Percentiles rank a stretch among this genome's conserved stretches.
These are phyloP conservation scores for Entosphenus tridentatus DNA, from an alignment of 2,113 vertebrate species.

Conservation along the genomic window DNA sequence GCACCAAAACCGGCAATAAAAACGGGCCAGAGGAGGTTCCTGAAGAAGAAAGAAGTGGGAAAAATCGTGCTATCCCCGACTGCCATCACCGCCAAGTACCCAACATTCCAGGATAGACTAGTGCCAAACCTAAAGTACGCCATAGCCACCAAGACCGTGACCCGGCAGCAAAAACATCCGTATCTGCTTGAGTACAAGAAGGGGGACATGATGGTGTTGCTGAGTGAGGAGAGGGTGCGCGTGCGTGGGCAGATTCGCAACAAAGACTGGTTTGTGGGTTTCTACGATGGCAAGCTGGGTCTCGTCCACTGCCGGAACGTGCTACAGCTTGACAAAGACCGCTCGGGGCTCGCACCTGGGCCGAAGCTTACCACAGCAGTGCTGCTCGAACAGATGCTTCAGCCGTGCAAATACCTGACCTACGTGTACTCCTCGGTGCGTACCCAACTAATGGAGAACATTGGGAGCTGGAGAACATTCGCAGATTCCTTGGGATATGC, in stretches of 20 bases:
- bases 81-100: slow-evolving; percentile 46
- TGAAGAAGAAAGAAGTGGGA: slow-evolving; percentile 84
- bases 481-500: slow-evolving; percentile 60
- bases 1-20: slow-evolving; percentile 51
- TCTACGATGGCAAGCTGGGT: slow-evolving; percentile 62
- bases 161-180: slow-evolving; percentile 64
- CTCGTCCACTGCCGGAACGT: slow-evolving; percentile 76
- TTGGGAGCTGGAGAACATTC: slow-evolving; percentile 64
- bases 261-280: slow-evolving; percentile 90
- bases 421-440: slow-evolving; percentile 85
- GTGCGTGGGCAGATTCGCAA: slow-evolving; percentile 80
- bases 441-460: slow-evolving; percentile 78
- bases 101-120: slow-evolving; percentile 53
- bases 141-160: slow-evolving; percentile 69
- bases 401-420: slow-evolving; percentile 78
- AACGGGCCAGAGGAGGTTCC: slow-evolving; percentile 46
- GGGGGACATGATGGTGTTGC: slow-evolving; percentile 51
- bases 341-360: slow-evolving; percentile 38
- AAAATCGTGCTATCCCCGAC: slow-evolving; percentile 69
- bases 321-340: slow-evolving; percentile 50
- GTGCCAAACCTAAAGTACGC: slow-evolving; percentile 60
- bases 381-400: slow-evolving; percentile 64
- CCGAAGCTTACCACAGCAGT: slow-evolving; percentile 51
- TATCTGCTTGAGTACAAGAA: slow-evolving; percentile 86
- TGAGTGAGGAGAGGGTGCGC: slow-evolving; percentile 72